Conservation (phyloP, 2,888 invertebrate genomes). For the Tipula unca region DNA sequence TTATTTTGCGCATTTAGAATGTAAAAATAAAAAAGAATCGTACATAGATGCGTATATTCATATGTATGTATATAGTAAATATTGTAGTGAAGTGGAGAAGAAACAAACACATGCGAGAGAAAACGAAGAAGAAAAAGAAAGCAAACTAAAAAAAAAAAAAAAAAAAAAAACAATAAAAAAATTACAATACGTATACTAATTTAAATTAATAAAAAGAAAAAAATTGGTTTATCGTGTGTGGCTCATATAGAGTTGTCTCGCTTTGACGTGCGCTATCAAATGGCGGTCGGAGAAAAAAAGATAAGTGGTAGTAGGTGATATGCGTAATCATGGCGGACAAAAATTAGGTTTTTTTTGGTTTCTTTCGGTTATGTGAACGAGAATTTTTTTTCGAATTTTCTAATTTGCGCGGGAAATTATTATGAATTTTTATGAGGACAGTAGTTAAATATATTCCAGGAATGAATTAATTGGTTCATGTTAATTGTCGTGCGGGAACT, state of each 20-base stretch:
- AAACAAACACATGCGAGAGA: background rate
- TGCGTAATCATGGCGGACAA: background rate
- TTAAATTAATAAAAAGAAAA: constrained; percentile 1
- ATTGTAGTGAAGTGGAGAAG: background rate
- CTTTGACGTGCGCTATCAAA: background rate
- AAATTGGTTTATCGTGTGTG: background rate
- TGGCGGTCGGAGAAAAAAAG: background rate
- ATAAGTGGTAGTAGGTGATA: background rate
- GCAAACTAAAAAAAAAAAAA: background rate
- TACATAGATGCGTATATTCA: background rate
- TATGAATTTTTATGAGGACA: too few relatives aligned
- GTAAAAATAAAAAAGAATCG: constrained; percentile 9
- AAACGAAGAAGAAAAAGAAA: background rate
- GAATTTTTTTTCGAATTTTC: background rate
- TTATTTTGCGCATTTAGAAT: constrained; percentile 1
- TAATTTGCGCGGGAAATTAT: background rate
- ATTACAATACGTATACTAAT: background rate
- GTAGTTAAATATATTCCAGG: too few relatives aligned
- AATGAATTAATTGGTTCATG: too few relatives aligned
- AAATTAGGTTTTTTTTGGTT: background rate
- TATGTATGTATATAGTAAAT: background rate
- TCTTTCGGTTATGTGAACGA: background rate
- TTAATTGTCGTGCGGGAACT: too few relatives aligned
- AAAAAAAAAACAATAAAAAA: background rate
- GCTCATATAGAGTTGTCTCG: background rate